Evolutionary conservation across 1,140 invertebrate species (phyloP).

Genomic region (Drosophila asahinai): DNA sequence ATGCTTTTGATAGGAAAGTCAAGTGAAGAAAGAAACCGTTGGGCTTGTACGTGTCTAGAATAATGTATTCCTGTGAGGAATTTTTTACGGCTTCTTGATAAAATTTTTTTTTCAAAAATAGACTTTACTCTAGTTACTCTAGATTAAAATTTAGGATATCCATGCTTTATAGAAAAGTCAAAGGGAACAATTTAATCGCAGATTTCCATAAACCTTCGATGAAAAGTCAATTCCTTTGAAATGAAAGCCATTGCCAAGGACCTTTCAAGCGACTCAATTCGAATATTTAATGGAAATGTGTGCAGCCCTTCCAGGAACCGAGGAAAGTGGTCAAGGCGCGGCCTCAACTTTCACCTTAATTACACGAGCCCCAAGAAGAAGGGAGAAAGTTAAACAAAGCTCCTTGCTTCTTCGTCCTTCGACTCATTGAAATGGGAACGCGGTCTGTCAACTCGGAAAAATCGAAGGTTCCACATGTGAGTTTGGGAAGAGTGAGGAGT

Average conservation of each 20-base stretch:
- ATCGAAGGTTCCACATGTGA: slow-evolving; percentile 38
- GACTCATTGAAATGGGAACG: slow-evolving; percentile 42
- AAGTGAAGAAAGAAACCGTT: too few species aligned
- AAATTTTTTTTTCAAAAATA: neutral
- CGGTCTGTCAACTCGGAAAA: slow-evolving; percentile 43
- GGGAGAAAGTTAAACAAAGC: slow-evolving; percentile 5
- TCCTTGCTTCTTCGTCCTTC: slow-evolving; percentile 13
- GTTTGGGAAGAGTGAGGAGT: neutral
- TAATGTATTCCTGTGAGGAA: neutral
- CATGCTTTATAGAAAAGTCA: neutral
- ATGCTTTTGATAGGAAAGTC: neutral
- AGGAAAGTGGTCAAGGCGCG: slow-evolving; percentile 40
- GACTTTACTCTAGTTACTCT: neutral
- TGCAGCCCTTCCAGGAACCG: slow-evolving; percentile 4
- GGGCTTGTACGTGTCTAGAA: neutral
- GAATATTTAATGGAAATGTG: slow-evolving; percentile 1
- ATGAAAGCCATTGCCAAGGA: slow-evolving; percentile 6
- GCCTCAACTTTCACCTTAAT: slow-evolving; percentile 58
- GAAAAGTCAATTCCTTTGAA: slow-evolving; percentile 13
- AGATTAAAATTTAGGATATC: neutral
- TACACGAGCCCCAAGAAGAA: slow-evolving; percentile 13
- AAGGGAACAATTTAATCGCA: neutral
- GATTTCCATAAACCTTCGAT: neutral
- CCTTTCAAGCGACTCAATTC: slow-evolving; percentile 1
- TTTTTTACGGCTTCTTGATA: neutral